A percentile compares a stretch with the other conserved stretches of the same genome.
These are phyloP conservation scores for Labroides dimidiatus DNA, from an alignment of 2,797 vertebrate species.

Conservation along the genomic window DNA sequence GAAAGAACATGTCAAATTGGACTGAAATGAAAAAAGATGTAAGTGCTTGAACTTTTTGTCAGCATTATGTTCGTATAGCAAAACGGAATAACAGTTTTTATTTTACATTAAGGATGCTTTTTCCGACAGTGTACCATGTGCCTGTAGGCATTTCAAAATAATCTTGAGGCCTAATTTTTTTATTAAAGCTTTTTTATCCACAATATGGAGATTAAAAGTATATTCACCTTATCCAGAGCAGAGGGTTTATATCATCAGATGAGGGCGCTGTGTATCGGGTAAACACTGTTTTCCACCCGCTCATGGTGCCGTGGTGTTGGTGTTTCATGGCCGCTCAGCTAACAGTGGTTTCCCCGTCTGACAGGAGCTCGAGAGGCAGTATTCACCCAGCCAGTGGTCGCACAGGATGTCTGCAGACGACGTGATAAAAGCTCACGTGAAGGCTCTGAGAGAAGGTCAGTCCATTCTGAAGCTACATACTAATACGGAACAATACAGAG, in stretches of 20 bases:
- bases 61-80: too few relatives aligned
- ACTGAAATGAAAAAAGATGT: slow-evolving; percentile 64
- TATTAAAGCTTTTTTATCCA: too few relatives aligned
- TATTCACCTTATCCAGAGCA: too few relatives aligned
- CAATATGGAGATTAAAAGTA: neutral
- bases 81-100: neutral
- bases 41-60: slow-evolving; percentile 29
- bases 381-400: slow-evolving; percentile 91
- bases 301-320: neutral
- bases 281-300: neutral
- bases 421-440: slow-evolving; percentile 83
- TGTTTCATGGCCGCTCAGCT: slow-evolving; percentile 49
- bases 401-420: slow-evolving; percentile 86
- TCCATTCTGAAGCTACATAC: slow-evolving; percentile 15
- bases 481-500: neutral
- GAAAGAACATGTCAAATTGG: slow-evolving; percentile 40
- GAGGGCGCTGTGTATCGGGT: slow-evolving; percentile 51
- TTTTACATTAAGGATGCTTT: neutral
- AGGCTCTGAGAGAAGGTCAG: slow-evolving; percentile 85
- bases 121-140: neutral
- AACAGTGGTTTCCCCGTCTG: slow-evolving; percentile 22
- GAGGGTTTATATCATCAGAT: accelerated
- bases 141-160: neutral
- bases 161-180: neutral
- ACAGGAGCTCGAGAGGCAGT: slow-evolving; percentile 90